Base-by-base conservation (phyloP, 2,113 vertebrate species). In the Dipodomys merriami region DNA sequence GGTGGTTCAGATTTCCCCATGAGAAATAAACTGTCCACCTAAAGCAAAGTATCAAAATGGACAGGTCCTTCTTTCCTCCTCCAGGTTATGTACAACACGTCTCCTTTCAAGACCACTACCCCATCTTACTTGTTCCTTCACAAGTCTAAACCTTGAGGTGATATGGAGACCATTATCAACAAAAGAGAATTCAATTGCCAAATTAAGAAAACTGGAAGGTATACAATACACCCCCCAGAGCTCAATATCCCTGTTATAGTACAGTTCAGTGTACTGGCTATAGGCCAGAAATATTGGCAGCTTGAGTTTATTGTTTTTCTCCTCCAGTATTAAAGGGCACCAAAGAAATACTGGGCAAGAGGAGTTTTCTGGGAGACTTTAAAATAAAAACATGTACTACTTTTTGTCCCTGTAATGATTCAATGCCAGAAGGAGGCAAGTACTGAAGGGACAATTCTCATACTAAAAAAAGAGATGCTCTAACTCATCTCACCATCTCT, bases 211-310 rank as follows among this genome's bases (percentile, higher is more conserved):
- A 90, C 82, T 77, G 90, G 95, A 86, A 95, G 96, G 95, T 23
- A 97, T 96, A 60, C 97, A 92, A 96, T 74, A 95, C 96, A 95
- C 93, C 97, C 81, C 53, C 76, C 8, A 76, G 96, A 81, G 83
- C 82, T 79, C 46, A 5, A 72, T 60, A 15, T 11, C 60, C 16
- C 80, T 57, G 49, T 20, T 57, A 39, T 68, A 77, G 93, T 20
- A 90, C 91, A 79, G 7, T 49, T 76, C 84, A 18, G 9, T 23
- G 72, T 49, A 81, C 92, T 69, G 53, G 73, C 27, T 78, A 71
- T 19, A 29, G 65, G 12, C 57, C 18, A 30, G 5, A 53, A 86
- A 84, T 53, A 91, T 5, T 29, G 91, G 94, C 93, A 95, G 94
- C 91, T 83, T 88, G 44, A 82, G 27, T 35, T 60, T 5, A 11